Base-by-base conservation (phyloP, 2,113 vertebrate genomes). In the Origma solitaria region DNA sequence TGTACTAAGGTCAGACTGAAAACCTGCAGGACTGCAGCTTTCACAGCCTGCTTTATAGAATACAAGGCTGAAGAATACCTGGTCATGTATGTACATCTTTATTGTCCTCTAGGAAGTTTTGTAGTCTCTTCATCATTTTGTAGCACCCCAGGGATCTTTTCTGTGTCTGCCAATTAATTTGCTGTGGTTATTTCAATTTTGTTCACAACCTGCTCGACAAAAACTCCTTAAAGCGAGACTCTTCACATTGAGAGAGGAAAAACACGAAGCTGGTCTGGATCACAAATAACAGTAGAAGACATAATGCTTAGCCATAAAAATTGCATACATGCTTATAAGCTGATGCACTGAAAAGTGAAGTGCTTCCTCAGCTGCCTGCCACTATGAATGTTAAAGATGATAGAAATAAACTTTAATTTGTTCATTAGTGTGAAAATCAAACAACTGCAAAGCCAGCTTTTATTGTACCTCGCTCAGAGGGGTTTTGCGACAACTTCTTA, bases 311-410 rank as follows among this genome's bases (percentile, higher is more conserved):
- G 66, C 65, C 20, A 9, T 66, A 65, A 80, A 90, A 93, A 76
- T 54, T 58, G 33, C 44, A 82, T 60, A 58, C 49, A 11, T 76
- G 50, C 57, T 49, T 90, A n/a, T 42, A 87, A 92, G 92, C 95
- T 96, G 96, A 94, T 71, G 68, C 57, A 85, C 16, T 68, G 80
- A 68, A 95, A 91, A 81, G 20, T 24, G 42, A 37, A 96, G 45
- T 91, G 94, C 96, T 95, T 93, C 65, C 77, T 97, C 96, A 96
- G 95, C 96, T 94, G 72, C 62, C 95, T 97, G 96, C 87, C 92
- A 87, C 82, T 80, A 7, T 56, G 61, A 76, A 80, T 94, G 68
- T 82, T 73, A 91, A 92, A 84, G 77, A 85, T 60, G 92, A 87
- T 40, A 69, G 82, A 93, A 92, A 85, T 84, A 40, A 90, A 92